Conservation (phyloP, 2,888 invertebrate genomes). For the Ditula angustiorana region DNA sequence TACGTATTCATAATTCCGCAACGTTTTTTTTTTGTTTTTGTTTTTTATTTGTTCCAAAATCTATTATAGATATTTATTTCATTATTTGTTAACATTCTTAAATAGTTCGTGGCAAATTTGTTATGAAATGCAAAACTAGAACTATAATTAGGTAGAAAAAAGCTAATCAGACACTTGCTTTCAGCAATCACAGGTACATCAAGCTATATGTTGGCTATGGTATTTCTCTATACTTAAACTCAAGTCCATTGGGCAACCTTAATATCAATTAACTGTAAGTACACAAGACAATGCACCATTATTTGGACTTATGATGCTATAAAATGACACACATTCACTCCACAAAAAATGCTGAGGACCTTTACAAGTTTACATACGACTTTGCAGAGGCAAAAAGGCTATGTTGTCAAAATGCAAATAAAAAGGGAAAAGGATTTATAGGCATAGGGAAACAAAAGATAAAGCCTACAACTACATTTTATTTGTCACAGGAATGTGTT, state of each 20-base stretch:
- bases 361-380: neutral
- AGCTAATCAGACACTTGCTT: slow-evolving; percentile 49
- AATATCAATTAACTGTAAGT: neutral
- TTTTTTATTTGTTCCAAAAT: neutral
- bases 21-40: neutral
- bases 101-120: neutral
- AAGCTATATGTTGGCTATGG: slow-evolving; percentile 39
- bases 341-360: neutral
- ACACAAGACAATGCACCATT: neutral
- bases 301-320: neutral
- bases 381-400: neutral
- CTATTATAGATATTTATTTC: neutral
- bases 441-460: slow-evolving; percentile 50
- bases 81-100: neutral
- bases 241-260: neutral
- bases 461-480: slow-evolving; percentile 55
- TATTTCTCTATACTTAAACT: neutral
- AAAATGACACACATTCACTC: slow-evolving; percentile 16
- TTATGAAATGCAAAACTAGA: slow-evolving; percentile 27
- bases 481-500: slow-evolving; percentile 61
- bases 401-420: slow-evolving; percentile 40
- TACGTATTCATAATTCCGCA: slow-evolving; percentile 6
- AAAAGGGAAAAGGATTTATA: slow-evolving; percentile 47
- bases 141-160: slow-evolving; percentile 35
- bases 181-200: slow-evolving; percentile 53